phyloP scores from a whole-genome alignment of 1,140 invertebrate genomes.

The Cydia pomonella region DNA sequence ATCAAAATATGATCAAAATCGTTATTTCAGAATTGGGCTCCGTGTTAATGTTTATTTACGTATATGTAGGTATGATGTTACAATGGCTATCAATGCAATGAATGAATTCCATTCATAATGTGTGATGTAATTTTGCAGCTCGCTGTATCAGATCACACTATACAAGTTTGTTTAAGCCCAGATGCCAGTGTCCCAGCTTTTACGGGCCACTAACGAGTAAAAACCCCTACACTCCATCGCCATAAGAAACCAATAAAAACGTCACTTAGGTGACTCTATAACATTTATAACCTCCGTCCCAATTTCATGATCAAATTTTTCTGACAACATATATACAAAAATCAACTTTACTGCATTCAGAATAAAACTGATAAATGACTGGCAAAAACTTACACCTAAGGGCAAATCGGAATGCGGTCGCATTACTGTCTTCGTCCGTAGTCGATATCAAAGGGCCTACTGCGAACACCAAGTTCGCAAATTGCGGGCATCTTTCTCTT shows the following conservation, averaged over 20 bases:
- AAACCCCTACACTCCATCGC: constrained; percentile 1
- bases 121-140: no score
- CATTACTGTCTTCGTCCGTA: not conserved
- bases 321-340: not conserved
- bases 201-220: constrained; percentile 18
- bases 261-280: constrained; percentile 12
- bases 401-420: not conserved
- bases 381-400: not conserved
- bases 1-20: no score
- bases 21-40: no score
- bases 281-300: constrained; percentile 5
- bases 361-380: not conserved
- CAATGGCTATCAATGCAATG: no score
- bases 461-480: no score
- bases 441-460: not conserved
- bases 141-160: not conserved
- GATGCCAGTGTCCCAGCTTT: not conserved
- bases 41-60: no score
- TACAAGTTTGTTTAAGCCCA: not conserved
- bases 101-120: no score
- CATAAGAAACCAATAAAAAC: constrained; percentile 21
- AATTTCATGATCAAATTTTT: not conserved
- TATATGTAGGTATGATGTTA: no score
- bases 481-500: no score
- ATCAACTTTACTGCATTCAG: not conserved